These are phyloP conservation scores for Eonycteris spelaea DNA, from an alignment of 2,113 vertebrate species.

Conservation along the genomic window DNA sequence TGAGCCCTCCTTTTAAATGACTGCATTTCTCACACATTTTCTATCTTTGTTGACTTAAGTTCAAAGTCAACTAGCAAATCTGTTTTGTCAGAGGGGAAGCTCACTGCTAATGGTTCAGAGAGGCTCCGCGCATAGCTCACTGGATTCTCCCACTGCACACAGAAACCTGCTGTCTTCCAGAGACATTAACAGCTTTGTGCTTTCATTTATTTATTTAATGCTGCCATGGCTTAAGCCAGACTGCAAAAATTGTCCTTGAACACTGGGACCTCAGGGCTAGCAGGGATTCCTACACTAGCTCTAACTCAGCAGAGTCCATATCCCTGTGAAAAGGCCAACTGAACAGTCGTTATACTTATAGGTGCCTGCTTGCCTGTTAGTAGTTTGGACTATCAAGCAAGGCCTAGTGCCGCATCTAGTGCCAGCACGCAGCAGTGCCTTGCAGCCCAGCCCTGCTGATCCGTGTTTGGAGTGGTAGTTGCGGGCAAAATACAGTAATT, in stretches of 20 bases:
- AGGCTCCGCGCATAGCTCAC: accelerated
- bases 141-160: neutral
- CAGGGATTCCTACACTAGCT: neutral
- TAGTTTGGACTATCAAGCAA: conserved; percentile 22
- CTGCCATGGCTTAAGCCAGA: conserved; percentile 11
- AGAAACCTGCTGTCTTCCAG: neutral
- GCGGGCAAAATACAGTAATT: conserved; percentile 60
- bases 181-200: conserved; percentile 35
- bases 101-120: conserved; percentile 2
- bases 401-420: neutral
- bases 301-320: neutral
- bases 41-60: conserved; percentile 68
- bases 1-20: neutral
- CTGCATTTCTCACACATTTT: conserved; percentile 58
- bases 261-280: neutral
- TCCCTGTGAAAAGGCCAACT: conserved; percentile 34
- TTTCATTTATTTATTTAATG: conserved; percentile 65
- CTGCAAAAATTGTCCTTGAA: neutral
- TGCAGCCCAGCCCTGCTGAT: neutral
- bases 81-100: conserved; percentile 75
- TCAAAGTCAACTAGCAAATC: conserved; percentile 72
- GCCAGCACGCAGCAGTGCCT: neutral
- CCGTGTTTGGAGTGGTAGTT: neutral
- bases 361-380: neutral
- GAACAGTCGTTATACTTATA: neutral